Evolutionary conservation across 2,888 invertebrate genomes (phyloP), one percentile per base, ranked within the genome.

Genomic region (Micropterix aruncella): DNA sequence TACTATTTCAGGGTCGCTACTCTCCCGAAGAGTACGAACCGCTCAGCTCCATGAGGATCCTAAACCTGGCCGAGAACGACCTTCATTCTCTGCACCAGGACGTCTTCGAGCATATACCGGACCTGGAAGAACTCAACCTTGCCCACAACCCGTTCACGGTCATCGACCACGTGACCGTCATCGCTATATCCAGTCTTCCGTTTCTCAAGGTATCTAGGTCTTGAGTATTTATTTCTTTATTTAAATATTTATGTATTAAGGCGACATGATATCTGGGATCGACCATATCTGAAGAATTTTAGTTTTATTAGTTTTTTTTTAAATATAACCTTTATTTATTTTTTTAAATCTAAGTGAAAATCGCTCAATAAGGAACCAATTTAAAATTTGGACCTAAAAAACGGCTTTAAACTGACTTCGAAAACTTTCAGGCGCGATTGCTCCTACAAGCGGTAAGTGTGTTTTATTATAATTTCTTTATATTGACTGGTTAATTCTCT

Each of bases 61-160:
- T 88, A 15, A 73, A 79, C 54, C 62, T 92, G 47, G 80, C 80
- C 0, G 59, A 77, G 56, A 92, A 92, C 58, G 65, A 73, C 16
- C 59, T 90, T 1, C 82, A 84, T 52, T 74, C 77, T 0, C 59
- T 90, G n/a, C 59, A 83, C 54, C 70, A 69, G 42, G 82, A 86
- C 56, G 54, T 87, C 2, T 90, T 93, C 57, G 82, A 83, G 53
- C 88, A 91, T 56, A 60, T 81, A 2, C 73, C 78, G 0, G 69
- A 75, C 41, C 57, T 93, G 36, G 77, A 79, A 51, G 71, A 74
- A 12, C 59, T 93, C 41, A 74, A 76, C 52, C 63, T 93, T 17
- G 77, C 78, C 48, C 73, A 77, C n/a, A 93, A 93, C 61, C 83
- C 83, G 0, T 66, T 93, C 12, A 66, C 66, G 12, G 66, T 74